Evolutionary conservation across 2,113 vertebrate species (phyloP).

Genomic region (Acanthisitta chloris): DNA sequence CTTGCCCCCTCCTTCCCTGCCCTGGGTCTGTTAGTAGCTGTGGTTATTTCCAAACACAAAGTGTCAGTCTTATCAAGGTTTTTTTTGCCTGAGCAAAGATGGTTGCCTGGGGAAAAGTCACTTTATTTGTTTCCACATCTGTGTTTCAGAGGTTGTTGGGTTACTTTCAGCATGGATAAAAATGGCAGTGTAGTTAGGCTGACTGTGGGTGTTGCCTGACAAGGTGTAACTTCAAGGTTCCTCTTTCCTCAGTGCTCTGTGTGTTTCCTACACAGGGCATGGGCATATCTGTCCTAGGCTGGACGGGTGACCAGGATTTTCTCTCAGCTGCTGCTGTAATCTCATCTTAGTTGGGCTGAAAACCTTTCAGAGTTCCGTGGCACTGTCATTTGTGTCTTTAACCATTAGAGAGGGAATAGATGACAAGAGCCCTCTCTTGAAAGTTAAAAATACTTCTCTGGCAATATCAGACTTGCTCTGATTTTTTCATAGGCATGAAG

Average conservation of each 20-base stretch:
- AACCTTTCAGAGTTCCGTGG: no score
- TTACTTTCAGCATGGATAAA: not conserved
- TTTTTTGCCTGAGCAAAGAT: not conserved
- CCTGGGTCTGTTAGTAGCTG: not conserved
- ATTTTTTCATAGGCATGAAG: not conserved
- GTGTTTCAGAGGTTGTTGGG: not conserved
- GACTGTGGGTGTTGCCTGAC: not conserved
- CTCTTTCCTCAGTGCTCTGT: not conserved
- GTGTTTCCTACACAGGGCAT: not conserved
- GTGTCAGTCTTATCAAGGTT: not conserved
- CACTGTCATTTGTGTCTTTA: no score
- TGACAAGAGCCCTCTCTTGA: not conserved
- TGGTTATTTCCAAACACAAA: not conserved
- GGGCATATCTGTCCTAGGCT: fast-evolving
- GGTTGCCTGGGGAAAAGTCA: not conserved
- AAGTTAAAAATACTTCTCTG: not conserved
- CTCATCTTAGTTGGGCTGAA: no score
- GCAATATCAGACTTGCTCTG: not conserved
- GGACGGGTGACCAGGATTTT: not conserved
- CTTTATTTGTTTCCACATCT: not conserved
- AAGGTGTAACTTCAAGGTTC: not conserved
- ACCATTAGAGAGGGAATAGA: not conserved
- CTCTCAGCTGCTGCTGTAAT: no score
- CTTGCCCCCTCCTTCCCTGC: no score
- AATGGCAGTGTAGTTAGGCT: not conserved